These are phyloP conservation scores for Episyrphus balteatus DNA, from an alignment of 1,140 invertebrate species.

Conservation along the genomic window DNA sequence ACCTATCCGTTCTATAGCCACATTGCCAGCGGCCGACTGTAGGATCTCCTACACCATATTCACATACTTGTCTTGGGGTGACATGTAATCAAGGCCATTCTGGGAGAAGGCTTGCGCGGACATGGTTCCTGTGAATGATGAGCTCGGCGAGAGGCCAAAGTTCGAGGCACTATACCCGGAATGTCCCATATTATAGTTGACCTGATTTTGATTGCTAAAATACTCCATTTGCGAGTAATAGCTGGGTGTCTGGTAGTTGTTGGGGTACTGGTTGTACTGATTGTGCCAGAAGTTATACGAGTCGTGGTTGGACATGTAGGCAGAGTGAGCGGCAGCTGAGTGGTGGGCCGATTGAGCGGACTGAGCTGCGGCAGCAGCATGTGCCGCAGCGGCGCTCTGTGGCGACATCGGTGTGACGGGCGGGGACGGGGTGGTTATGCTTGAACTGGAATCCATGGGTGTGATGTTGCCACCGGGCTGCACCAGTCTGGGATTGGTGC, in stretches of 20 bases:
- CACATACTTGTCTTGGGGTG: constrained; percentile 36
- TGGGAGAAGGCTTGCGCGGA: constrained; percentile 35
- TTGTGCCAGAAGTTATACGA: constrained; percentile 37
- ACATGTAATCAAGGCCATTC: constrained; percentile 37
- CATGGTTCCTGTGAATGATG: constrained; percentile 30
- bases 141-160: constrained; percentile 31
- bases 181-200: constrained; percentile 36
- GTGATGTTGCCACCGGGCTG: constrained; percentile 45
- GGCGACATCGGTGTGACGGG: constrained; percentile 45
- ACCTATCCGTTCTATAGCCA: too few relatives aligned
- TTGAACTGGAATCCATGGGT: constrained; percentile 50
- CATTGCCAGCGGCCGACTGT: too few relatives aligned
- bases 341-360: constrained; percentile 25
- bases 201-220: constrained; percentile 43
- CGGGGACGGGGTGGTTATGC: constrained; percentile 52
- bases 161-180: constrained; percentile 33
- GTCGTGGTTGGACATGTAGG: constrained; percentile 36
- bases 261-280: constrained; percentile 44
- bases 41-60: constrained; percentile 32
- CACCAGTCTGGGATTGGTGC: constrained; percentile 30
- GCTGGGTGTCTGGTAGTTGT: constrained; percentile 45
- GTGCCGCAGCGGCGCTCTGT: constrained; percentile 33
- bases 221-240: constrained; percentile 51
- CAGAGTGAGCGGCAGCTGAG: constrained; percentile 16
- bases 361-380: constrained; percentile 27